Base-by-base conservation (phyloP, 92 coral and sea anemone species). In the Porites divaricata region DNA sequence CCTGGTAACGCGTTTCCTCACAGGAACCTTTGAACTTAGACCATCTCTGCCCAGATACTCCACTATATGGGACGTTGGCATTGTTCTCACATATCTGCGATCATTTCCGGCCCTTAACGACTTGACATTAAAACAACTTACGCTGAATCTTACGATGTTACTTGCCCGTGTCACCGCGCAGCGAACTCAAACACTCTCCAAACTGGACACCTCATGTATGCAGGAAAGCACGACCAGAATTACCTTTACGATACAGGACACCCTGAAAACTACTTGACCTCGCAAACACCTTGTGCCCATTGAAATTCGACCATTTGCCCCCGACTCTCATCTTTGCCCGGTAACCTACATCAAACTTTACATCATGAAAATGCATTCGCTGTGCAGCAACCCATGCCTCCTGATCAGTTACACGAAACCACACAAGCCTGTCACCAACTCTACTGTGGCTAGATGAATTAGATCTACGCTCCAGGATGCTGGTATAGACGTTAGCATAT, bases 351-450 rank as follows among this genome's bases (percentile, higher is more conserved):
- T 72, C 23, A 57, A 66, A n/a, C 59, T 50, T 2, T 85, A 89
- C 50, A 48, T 84, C 15, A 17, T 53, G 15, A 77, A 56, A 56
- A 89, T 79, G 8, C 58, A 35, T 89, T 85, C 63, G 75, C 77
- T 70, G 63, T 70, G 35, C 9, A 6, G 9, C 87, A 89, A 81
- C 74, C 67, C 25, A n/a, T 69, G 49, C 9, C 35, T 61, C 84
- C 84, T 59, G 82, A 90, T 66, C 81, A 68, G 68, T 76, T 79
- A 83, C 50, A 78, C 78, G 13, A 83, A 68, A 79, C 84, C 91
- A 13, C 93, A 89, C 75, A 89, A 75, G 77, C 89, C 93, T 50
- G 74, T 89, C 14, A 61, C 89, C 20, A 83, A 91, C 35, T 48
- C 74, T 24, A 62, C 90, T 28, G 62, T 90, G 7, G 69, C 85